Evolutionary conservation across 2,113 vertebrate genomes (phyloP).

Genomic region (Calidris pugnax): DNA sequence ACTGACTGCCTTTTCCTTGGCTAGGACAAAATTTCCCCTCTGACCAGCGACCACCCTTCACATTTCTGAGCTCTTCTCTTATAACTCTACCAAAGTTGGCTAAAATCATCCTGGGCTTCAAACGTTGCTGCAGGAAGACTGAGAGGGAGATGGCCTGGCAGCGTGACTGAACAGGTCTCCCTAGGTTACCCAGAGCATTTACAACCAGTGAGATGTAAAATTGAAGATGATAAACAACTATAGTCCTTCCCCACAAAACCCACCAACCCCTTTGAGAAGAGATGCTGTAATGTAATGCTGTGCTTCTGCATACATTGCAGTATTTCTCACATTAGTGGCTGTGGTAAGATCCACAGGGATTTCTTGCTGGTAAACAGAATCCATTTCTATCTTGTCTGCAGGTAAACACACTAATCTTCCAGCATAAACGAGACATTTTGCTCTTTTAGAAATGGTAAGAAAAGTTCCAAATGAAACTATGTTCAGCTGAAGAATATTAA

Average conservation of each 20-base stretch:
- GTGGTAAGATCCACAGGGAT: background rate
- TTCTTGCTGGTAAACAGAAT: slow-evolving; percentile 24
- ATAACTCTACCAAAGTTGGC: background rate
- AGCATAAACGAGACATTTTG: slow-evolving; percentile 18
- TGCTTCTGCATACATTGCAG: slow-evolving; percentile 1
- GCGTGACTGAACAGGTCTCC: background rate
- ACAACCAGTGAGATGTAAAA: background rate
- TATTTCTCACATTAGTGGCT: slow-evolving; percentile 36
- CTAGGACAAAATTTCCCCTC: background rate
- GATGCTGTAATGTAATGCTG: background rate
- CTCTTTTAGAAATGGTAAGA: slow-evolving; percentile 29
- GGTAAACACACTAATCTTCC: slow-evolving; percentile 40
- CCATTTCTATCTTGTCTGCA: slow-evolving; percentile 31
- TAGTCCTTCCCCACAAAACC: background rate
- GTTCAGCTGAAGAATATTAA: slow-evolving; percentile 34
- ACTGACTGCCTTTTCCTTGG: background rate
- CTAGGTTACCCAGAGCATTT: background rate
- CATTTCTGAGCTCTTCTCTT: background rate
- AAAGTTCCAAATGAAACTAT: slow-evolving; percentile 29
- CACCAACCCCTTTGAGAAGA: slow-evolving; percentile 9
- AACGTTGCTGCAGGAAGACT: background rate
- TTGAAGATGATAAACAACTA: background rate
- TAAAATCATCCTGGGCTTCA: background rate
- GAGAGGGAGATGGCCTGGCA: background rate
- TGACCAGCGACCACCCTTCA: background rate